Percentiles rank a stretch among this genome's conserved stretches.
Evolutionary conservation across 1,140 invertebrate species (phyloP).

Genomic region (Apis florea): DNA sequence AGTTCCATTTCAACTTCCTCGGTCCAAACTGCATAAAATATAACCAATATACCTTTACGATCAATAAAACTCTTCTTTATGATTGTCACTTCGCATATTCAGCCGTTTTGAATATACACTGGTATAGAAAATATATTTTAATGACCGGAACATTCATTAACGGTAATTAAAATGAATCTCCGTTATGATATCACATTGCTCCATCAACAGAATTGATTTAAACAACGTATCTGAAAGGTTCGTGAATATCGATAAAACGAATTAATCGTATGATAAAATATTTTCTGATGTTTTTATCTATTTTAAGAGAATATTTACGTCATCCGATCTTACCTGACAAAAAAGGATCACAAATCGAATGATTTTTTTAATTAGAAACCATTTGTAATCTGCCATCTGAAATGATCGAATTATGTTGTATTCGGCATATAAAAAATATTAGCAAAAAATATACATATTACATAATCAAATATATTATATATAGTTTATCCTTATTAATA

Average conservation of each 20-base stretch:
- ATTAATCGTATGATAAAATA: neutral
- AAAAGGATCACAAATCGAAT: too few relatives aligned
- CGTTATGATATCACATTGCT: neutral
- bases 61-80: constrained; percentile 48
- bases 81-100: neutral
- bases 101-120: neutral
- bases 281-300: neutral
- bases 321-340: neutral
- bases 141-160: constrained; percentile 10
- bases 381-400: neutral
- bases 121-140: neutral
- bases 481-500: neutral
- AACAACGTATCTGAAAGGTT: neutral
- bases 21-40: constrained; percentile 10
- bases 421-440: neutral
- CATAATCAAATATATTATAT: neutral
- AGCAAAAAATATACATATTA: neutral
- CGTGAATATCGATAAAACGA: neutral
- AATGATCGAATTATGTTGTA: neutral
- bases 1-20: neutral
- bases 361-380: neutral
- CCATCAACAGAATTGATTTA: constrained; percentile 8
- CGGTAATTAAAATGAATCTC: constrained; percentile 20
- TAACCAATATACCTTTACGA: constrained; percentile 22
- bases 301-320: neutral